These are phyloP conservation scores for Gasterosteus nipponicus DNA, from an alignment of 2,113 vertebrate genomes.

Conservation along the genomic window DNA sequence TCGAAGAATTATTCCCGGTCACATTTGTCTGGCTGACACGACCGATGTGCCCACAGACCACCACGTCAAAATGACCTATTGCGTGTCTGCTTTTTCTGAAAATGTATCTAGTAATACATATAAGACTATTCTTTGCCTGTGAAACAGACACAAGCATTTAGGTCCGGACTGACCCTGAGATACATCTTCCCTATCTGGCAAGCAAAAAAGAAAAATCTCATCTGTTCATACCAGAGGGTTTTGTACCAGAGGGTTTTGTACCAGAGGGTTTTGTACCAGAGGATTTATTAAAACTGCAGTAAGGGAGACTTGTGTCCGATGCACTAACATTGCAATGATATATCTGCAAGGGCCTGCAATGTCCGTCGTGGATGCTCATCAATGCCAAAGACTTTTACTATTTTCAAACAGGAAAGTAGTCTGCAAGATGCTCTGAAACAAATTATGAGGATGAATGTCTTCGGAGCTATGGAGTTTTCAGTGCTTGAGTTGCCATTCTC, in stretches of 20 bases:
- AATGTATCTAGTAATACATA: conserved; percentile 38
- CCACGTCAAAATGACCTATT: conserved; percentile 56
- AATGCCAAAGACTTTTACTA: conserved; percentile 1
- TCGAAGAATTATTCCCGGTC: conserved; percentile 10
- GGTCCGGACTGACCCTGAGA: conserved; percentile 15
- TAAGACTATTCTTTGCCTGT: conserved; percentile 36
- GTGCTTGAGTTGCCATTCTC: not conserved
- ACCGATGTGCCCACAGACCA: conserved; percentile 30
- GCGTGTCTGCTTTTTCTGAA: conserved; percentile 26
- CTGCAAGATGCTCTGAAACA: not conserved
- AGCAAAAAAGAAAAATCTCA: not conserved
- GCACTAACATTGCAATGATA: not conserved
- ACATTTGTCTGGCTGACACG: conserved; percentile 55
- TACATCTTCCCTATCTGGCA: conserved; percentile 9
- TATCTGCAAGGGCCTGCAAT: not conserved
- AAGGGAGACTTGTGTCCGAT: not conserved
- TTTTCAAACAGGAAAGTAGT: not conserved
- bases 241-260: not conserved
- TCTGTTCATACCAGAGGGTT: conserved; percentile 4
- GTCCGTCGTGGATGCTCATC: conserved; percentile 16
- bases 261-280: not conserved
- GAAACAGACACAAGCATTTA: conserved; percentile 16
- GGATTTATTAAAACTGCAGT: conserved; percentile 15
- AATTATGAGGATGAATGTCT: not conserved
- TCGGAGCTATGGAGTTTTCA: not conserved